Evolutionary conservation across 2,797 vertebrate genomes (phyloP).

Genomic region (Alosa sapidissima): DNA sequence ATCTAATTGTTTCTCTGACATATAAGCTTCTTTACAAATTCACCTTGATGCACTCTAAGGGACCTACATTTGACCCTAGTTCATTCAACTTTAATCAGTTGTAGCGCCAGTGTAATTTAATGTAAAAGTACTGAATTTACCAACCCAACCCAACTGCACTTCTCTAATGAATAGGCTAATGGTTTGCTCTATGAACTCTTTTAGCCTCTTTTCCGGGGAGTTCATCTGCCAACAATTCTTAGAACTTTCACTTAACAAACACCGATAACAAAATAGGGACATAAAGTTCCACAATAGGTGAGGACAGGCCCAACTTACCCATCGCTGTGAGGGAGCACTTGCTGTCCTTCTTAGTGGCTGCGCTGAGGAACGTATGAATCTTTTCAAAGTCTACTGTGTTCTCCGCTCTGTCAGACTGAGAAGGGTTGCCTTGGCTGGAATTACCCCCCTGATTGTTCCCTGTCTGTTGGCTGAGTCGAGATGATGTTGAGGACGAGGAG

Average conservation of each 20-base stretch:
- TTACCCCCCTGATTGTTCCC: slow-evolving; percentile 9
- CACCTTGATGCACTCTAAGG: too few relatives aligned
- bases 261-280: not conserved
- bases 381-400: slow-evolving; percentile 69
- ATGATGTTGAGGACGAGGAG: not conserved
- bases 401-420: slow-evolving; percentile 25
- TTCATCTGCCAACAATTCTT: too few relatives aligned
- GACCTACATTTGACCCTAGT: too few relatives aligned
- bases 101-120: too few relatives aligned
- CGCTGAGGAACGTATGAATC: slow-evolving; percentile 69
- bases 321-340: slow-evolving; percentile 62
- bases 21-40: too few relatives aligned
- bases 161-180: too few relatives aligned
- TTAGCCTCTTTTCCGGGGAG: too few relatives aligned
- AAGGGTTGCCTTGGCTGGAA: slow-evolving; percentile 7
- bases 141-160: too few relatives aligned
- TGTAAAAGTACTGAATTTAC: too few relatives aligned
- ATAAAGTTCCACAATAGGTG: not conserved
- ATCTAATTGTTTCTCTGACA: too few relatives aligned
- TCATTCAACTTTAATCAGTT: too few relatives aligned
- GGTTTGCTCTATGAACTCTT: too few relatives aligned
- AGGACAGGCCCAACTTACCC: slow-evolving; percentile 62
- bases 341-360: slow-evolving; percentile 31
- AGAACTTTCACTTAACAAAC: not conserved
- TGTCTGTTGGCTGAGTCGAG: not conserved